Evolutionary conservation across 2,113 vertebrate species (phyloP), one percentile per base, ranked within the genome.

Genomic region (Baryphthengus martii): DNA sequence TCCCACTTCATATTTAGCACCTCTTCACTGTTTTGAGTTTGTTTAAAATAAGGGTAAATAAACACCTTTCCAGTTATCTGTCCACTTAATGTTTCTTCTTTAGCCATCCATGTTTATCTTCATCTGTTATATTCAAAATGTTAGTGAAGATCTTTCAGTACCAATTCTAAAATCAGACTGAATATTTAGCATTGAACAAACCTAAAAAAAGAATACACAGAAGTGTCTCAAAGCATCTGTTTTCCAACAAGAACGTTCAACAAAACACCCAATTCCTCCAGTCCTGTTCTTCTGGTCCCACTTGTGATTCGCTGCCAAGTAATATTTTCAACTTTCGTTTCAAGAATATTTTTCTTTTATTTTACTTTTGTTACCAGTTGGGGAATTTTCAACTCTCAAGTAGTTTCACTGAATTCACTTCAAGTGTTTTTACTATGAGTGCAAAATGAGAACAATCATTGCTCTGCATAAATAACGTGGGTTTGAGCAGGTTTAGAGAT

Each of bases 131-230:
- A 59, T 77, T 98, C 96, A 98, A 87, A 98, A 98, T 3, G 97
- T 92, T 16, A 98, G 95, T 71, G 96, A 96, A 33, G 98, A 85
- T 72, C 79, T 94, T 91, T 96, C 95, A 28, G 52, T 7, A 45
- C 44, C 18, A 1, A 94, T 56, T 93, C 92, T 96, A 89, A 97
- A 98, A 94, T 98, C 97, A 3, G 98, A 95, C 52, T 97, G 98
- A 66, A 98, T 37, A 28, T 97, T 98, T 74, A 99, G 94, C 85
- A 98, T 68, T 24, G 98, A 98, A 78, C 98, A 98, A 73, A 98
- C 97, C 98, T 99, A 97, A 73, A 97, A 59, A 98, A 79, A 87
- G 84, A 94, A 92, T 17, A 96, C 33, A 94, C 1, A 11, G 4
- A 71, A 80, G 39, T 37, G 55, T 74, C 93, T 85, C 72, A 90